Evolutionary conservation across 2,113 vertebrate species (phyloP).

Genomic region (Sorex araneus): DNA sequence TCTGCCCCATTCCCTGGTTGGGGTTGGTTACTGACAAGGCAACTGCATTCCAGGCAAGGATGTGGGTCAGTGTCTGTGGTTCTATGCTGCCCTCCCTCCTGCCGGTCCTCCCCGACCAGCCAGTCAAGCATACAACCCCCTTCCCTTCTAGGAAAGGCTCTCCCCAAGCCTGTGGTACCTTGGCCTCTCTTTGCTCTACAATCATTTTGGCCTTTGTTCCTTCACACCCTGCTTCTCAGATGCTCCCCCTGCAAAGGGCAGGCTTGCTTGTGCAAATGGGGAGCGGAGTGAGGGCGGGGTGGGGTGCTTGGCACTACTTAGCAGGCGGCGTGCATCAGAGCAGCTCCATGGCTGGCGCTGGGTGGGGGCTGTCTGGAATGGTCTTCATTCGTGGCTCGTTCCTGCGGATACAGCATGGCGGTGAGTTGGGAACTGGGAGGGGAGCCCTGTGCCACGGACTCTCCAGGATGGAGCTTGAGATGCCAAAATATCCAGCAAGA

Average conservation of each 20-base stretch:
- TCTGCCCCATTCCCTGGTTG: background rate
- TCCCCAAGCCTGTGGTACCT: background rate
- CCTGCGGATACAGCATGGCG: background rate
- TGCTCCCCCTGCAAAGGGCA: no score
- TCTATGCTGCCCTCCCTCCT: background rate
- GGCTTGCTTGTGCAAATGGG: background rate
- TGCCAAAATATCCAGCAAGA: background rate
- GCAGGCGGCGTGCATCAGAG: background rate
- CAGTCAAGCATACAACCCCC: no score
- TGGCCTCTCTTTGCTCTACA: background rate
- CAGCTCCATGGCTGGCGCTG: background rate
- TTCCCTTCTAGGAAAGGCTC: no score
- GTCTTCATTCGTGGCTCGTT: background rate
- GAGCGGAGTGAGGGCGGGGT: background rate
- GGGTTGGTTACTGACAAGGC: background rate
- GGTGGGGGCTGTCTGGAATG: background rate
- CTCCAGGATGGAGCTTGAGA: background rate
- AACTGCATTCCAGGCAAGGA: background rate
- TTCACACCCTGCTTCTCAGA: no score
- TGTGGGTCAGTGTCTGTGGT: background rate
- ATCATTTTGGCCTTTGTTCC: background rate
- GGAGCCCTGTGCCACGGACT: accelerated
- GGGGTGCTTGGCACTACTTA: background rate
- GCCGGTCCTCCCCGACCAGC: background rate
- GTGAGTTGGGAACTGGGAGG: background rate